Evolutionary conservation across 2,797 vertebrate species (phyloP).

Genomic region (Girardinus metallicus): DNA sequence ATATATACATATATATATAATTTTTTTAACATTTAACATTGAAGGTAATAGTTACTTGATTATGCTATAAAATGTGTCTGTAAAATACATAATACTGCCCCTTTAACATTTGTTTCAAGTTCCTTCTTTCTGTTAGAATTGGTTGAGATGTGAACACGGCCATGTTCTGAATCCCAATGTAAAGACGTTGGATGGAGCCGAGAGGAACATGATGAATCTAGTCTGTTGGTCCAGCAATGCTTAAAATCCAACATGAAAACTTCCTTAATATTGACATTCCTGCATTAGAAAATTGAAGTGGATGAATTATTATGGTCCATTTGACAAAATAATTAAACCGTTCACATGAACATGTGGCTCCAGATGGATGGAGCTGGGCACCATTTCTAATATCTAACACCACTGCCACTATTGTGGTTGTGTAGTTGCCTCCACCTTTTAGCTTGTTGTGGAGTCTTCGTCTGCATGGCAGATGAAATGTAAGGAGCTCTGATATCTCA

Average conservation of each 20-base stretch:
- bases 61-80: too few species aligned
- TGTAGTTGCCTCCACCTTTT: neutral
- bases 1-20: too few species aligned
- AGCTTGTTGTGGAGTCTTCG: neutral
- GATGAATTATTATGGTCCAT: neutral
- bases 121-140: neutral
- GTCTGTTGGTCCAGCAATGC: neutral
- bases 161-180: neutral
- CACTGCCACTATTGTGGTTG: neutral
- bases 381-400: neutral
- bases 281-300: conserved; percentile 18
- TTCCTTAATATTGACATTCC: conserved; percentile 51
- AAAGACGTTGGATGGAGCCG: neutral
- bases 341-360: neutral
- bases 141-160: neutral
- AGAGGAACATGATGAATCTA: neutral
- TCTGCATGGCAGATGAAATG: neutral
- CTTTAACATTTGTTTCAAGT: neutral
- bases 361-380: neutral
- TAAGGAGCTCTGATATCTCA: neutral
- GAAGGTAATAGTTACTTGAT: too few species aligned
- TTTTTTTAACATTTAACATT: too few species aligned
- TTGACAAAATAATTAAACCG: neutral
- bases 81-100: too few species aligned
- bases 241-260: neutral